Base-by-base conservation (phyloP, 2,888 invertebrate species). In the Leptopilina myrica region DNA sequence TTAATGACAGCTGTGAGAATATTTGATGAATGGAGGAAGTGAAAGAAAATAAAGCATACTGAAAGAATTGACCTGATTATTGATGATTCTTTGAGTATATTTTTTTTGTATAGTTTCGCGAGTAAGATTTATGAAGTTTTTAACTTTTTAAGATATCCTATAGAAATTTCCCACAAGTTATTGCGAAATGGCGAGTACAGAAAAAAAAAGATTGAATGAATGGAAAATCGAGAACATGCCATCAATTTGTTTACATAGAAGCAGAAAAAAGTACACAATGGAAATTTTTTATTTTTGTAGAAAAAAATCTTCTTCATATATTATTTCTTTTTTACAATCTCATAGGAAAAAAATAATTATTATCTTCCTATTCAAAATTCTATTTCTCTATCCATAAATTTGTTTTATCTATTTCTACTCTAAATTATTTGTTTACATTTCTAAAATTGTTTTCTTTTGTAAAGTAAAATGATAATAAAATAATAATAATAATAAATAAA, bases 71-170 rank as follows among this genome's bases (percentile, higher is more conserved):
- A 49, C 20, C 49, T 49, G 20, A 69, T 46, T 49, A 53, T 49
- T 49, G 26, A 69, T 20, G 67, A 49, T 49, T 26, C 49, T 69
- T 20, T 49, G 14, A 12, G 49, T 49, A 14, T 12, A 62, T 15
- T 15, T 69, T 15, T 69, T 26, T 40, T 7, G 49, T 69, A 43
- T 43, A 12, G 49, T 7, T 49, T 20, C 20, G 12, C 49, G 8
- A 49, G 12, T 8, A 69, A 49, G 67, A 69, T 53, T 69, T 69
- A 69, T 69, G 49, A 53, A 49, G 15, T 69, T 53, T 14, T 8
- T n/a, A 62, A 62, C 62, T 20, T 15, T 62, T 20, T 2, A 33
- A 62, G 62, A 62, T 62, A n/a, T 8, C 7, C 8, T 43, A 3
- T 15, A 49, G 49, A 62, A 62, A 62, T 20, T 62, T 9, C 20